Conservation (phyloP, 2,797 vertebrate species). For the Eutrigla gurnardus region DNA sequence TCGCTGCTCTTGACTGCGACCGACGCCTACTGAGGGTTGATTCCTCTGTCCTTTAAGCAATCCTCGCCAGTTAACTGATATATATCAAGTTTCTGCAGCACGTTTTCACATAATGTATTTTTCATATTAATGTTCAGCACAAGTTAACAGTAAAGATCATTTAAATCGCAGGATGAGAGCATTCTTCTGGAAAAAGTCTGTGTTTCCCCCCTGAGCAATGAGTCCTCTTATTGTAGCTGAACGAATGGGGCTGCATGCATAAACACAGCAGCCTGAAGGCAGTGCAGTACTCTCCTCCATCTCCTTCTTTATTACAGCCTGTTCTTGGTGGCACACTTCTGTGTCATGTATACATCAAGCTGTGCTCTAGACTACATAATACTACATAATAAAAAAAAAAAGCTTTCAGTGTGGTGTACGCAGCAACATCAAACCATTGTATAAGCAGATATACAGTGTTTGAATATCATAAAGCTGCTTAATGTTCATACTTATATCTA, state of each 20-base stretch:
- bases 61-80: neutral
- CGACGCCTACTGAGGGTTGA: neutral
- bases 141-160: neutral
- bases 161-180: neutral
- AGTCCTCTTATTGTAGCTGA: slow-evolving; percentile 11
- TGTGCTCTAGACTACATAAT: slow-evolving; percentile 30
- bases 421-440: slow-evolving; percentile 11
- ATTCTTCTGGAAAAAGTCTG: neutral
- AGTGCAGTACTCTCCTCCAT: slow-evolving; percentile 42
- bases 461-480: neutral
- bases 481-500: neutral
- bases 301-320: slow-evolving; percentile 10
- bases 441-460: slow-evolving; percentile 19
- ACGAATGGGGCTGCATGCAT: slow-evolving; percentile 40
- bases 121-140: neutral
- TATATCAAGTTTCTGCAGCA: neutral
- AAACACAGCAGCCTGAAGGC: slow-evolving; percentile 38
- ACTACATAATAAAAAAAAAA: slow-evolving; percentile 36
- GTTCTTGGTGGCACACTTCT: slow-evolving; percentile 21
- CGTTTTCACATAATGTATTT: neutral
- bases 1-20: neutral
- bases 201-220: slow-evolving; percentile 10
- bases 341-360: neutral
- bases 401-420: neutral
- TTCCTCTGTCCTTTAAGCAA: neutral